phyloP scores from a whole-genome alignment of 2,888 invertebrate genomes.

The Euzetes globulus region DNA sequence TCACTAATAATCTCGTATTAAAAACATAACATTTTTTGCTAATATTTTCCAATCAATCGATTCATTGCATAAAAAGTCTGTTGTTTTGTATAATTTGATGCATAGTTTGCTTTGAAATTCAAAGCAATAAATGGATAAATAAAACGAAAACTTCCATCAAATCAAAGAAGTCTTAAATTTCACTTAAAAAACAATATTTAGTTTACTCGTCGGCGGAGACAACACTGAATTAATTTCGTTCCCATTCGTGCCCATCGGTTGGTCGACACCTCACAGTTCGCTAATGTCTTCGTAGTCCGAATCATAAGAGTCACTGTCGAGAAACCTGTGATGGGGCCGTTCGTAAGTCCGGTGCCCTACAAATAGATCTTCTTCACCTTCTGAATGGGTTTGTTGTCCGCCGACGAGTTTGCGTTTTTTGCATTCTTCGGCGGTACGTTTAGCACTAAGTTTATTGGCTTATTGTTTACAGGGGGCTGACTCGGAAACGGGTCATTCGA shows the following conservation, averaged over 20 bases:
- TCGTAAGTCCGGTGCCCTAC: slow-evolving; percentile 35
- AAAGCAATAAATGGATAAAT: background rate
- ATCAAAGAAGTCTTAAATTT: background rate
- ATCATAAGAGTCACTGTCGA: slow-evolving; percentile 32
- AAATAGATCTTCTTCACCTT: slow-evolving; percentile 45
- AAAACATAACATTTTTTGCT: slow-evolving; percentile 26
- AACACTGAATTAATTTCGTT: slow-evolving; percentile 6
- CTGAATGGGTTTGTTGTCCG: slow-evolving; percentile 44
- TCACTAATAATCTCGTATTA: background rate
- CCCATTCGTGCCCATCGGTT: background rate
- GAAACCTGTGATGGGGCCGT: slow-evolving; percentile 1
- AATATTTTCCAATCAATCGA: background rate
- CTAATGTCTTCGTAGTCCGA: slow-evolving; percentile 35
- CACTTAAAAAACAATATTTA: background rate
- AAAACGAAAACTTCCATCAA: background rate
- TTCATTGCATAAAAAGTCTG: slow-evolving; percentile 18
- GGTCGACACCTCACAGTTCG: slow-evolving; percentile 22
- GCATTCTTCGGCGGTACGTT: slow-evolving; percentile 43
- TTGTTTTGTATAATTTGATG: slow-evolving; percentile 16
- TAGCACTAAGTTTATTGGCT: slow-evolving; percentile 45
- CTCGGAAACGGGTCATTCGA: background rate
- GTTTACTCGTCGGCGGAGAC: slow-evolving; percentile 1
- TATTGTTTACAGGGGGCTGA: slow-evolving; percentile 38
- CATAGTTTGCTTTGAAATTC: background rate
- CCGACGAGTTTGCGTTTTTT: slow-evolving; percentile 44